Base-by-base conservation (phyloP, 2,113 vertebrate genomes). In the Rhagologus leucostigma region DNA sequence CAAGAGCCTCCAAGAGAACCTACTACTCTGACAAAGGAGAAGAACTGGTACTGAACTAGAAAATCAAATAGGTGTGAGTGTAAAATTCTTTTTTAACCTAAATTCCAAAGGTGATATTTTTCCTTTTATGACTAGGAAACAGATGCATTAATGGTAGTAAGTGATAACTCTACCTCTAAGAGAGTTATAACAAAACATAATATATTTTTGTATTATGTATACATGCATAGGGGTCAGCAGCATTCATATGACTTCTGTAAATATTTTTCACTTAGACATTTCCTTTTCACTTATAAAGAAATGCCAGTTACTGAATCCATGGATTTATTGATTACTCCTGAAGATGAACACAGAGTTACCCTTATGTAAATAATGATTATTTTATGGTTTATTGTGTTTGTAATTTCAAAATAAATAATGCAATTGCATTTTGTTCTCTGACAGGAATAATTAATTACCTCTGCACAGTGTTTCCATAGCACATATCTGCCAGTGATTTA, bases 321-420 rank as follows among this genome's bases (percentile, higher is more conserved):
- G 29, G 55, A 47, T 83, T 47, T 80, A 73, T 53, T 89, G 63
- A 91, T 86, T 89, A 35, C 6, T 71, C 29, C 29, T 30, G 44
- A 33, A 57, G 13, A 87, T 32, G 24, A 83, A 78, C 22, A 32
- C 0, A 2, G 71, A 87, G 37, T 88, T 89, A 56, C 27, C 35
- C 94, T 78, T 63, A 59, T 53, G 57, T n/a, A 71, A 67, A 18
- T 70, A 73, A 89, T 77, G 15, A 90, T 84, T 88, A 87, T 93
- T 96, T 96, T 74, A 84, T 55, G 60, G 84, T 87, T 96, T 95
- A 52, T 7, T 32, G 18, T 88, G 50, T 76, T 90, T 83, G 16
- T 64, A 94, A 96, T 95, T 95, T 81, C 71, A 78, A 91, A 96
- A 95, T 96, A 95, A 96, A 91, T 79, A 87, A 73, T 33, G 15